Conservation (phyloP, 1,140 invertebrate species). For the Stegodyphus dumicola region DNA sequence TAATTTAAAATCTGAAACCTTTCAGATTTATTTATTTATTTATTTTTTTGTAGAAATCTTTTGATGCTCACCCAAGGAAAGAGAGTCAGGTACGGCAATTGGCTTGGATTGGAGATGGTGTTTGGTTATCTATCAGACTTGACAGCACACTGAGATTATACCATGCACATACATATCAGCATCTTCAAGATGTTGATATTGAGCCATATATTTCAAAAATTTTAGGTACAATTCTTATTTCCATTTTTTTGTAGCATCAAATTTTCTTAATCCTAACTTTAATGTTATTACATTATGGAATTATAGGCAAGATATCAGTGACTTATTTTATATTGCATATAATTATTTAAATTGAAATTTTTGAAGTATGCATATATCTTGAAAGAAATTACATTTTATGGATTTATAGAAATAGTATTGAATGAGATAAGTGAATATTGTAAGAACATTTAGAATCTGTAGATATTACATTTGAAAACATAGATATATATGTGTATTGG, state of each 20-base stretch:
- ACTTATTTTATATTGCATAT: no score
- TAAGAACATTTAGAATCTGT: no score
- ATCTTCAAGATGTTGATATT: conserved; percentile 96
- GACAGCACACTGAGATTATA: conserved; percentile 96
- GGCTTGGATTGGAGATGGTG: conserved; percentile 95
- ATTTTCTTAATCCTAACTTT: no score
- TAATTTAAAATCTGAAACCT: no score
- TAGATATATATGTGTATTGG: conserved; percentile 77
- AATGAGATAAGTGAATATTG: no score
- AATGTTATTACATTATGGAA: no score
- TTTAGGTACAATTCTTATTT: conserved; percentile 23
- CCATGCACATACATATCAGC: conserved; percentile 95
- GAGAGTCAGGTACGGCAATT: conserved; percentile 93
- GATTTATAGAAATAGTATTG: no score
- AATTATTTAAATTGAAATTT: no score
- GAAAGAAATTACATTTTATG: no score
- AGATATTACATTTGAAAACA: no score
- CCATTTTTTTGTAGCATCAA: background rate
- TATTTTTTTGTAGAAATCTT: conserved; percentile 70
- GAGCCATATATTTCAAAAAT: conserved; percentile 99
- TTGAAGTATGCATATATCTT: no score
- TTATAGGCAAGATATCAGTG: no score
- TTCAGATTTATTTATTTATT: background rate
- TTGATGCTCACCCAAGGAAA: conserved; percentile 96
- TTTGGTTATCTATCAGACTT: conserved; percentile 95